These are phyloP conservation scores for Urosaurus nigricauda DNA, from an alignment of 2,797 vertebrate genomes.

Conservation along the genomic window DNA sequence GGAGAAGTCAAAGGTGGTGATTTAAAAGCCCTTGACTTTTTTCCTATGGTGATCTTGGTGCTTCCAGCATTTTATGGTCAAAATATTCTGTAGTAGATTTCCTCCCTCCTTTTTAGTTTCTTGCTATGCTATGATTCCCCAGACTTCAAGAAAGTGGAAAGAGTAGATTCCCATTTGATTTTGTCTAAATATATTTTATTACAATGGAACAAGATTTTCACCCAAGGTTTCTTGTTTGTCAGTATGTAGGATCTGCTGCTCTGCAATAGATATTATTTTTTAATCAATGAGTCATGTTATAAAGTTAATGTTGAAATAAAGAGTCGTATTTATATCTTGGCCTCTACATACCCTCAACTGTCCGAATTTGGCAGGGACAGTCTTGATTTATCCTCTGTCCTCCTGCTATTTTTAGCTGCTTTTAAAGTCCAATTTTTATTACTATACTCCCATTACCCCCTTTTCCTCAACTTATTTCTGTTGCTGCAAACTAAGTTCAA, in stretches of 20 bases:
- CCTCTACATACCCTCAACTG: not conserved
- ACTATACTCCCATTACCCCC: too few relatives aligned
- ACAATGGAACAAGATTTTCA: slow-evolving; percentile 19
- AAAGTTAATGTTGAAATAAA: slow-evolving; percentile 19
- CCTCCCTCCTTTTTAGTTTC: not conserved
- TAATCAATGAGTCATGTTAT: slow-evolving; percentile 27
- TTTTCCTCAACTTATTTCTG: too few relatives aligned
- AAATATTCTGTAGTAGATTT: slow-evolving; percentile 26
- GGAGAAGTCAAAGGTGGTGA: slow-evolving; percentile 49
- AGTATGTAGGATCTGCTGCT: slow-evolving; percentile 16
- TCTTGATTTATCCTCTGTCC: too few relatives aligned
- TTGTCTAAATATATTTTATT: slow-evolving; percentile 9
- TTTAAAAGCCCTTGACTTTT: slow-evolving; percentile 40
- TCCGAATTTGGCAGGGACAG: too few relatives aligned
- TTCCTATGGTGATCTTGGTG: slow-evolving; percentile 34
- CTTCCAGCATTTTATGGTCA: slow-evolving; percentile 42
- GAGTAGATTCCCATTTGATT: slow-evolving; percentile 33
- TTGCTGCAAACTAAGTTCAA: too few relatives aligned
- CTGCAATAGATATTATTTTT: not conserved
- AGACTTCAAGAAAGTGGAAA: slow-evolving; percentile 12
- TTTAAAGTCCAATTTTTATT: not conserved
- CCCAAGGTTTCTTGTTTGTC: not conserved
- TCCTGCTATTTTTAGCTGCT: too few relatives aligned
- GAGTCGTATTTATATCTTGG: not conserved
- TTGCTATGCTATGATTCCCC: slow-evolving; percentile 25